Conservation (phyloP, 2,888 invertebrate genomes). For the Philhelius pedissequus region DNA sequence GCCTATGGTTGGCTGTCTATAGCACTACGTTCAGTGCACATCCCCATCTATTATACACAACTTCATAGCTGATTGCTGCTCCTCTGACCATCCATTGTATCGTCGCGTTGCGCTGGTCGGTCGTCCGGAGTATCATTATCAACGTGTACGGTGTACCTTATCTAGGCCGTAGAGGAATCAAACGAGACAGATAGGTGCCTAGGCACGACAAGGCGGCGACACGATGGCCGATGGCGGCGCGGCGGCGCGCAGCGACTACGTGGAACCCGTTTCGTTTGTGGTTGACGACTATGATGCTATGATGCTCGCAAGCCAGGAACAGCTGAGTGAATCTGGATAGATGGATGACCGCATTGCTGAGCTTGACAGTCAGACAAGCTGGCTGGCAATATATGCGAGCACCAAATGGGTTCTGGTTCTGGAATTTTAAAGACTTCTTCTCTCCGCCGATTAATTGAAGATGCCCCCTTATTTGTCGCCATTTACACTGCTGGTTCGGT, state of each 20-base stretch:
- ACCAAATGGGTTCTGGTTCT: constrained; percentile 56
- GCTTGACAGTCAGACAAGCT: constrained; percentile 65
- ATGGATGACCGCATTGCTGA: constrained; percentile 68
- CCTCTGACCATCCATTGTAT: not conserved
- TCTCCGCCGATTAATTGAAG: constrained; percentile 60
- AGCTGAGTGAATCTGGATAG: constrained; percentile 67
- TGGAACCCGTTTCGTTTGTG: constrained; percentile 25
- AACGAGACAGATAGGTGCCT: constrained; percentile 69
- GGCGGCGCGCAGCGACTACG: not conserved
- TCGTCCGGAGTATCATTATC: constrained; percentile 47
- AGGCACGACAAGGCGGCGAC: constrained; percentile 15
- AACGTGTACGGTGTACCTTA: constrained; percentile 58
- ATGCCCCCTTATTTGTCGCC: constrained; percentile 13
- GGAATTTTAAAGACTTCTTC: constrained; percentile 62
- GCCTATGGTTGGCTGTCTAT: not conserved
- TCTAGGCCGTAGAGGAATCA: constrained; percentile 66
- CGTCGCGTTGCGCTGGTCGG: no score
- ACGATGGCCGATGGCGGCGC: not conserved
- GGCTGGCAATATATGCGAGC: constrained; percentile 33
- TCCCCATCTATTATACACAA: constrained; percentile 4
- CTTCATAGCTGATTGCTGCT: constrained; percentile 45
- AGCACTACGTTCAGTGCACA: not conserved
- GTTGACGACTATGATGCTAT: no score
- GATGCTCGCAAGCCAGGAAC: constrained; percentile 24
- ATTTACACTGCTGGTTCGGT: constrained; percentile 22